Evolutionary conservation across 2,113 vertebrate species (phyloP).

Genomic region (Prunella himalayana): DNA sequence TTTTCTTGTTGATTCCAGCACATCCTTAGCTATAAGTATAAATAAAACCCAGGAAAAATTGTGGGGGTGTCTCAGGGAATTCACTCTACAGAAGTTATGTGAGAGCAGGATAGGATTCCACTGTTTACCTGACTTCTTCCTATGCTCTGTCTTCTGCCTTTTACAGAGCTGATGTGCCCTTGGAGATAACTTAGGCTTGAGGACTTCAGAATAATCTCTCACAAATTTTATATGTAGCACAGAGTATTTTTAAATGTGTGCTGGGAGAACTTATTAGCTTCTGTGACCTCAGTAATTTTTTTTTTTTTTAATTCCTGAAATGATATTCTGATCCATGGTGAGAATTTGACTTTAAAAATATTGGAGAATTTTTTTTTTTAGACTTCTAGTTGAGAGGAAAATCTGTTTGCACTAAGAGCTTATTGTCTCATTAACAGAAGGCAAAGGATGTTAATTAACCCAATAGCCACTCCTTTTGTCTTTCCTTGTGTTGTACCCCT

Average conservation of each 20-base stretch:
- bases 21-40: background rate
- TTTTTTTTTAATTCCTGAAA: background rate
- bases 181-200: background rate
- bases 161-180: background rate
- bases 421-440: background rate
- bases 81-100: background rate
- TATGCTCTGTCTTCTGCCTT: background rate
- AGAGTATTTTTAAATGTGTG: background rate
- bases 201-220: background rate
- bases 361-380: background rate
- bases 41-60: background rate
- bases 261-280: background rate
- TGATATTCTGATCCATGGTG: background rate
- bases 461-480: background rate
- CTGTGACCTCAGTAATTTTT: background rate
- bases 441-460: background rate
- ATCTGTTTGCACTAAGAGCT: background rate
- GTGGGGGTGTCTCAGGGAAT: background rate
- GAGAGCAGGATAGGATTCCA: background rate
- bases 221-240: background rate
- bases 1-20: slow-evolving; percentile 1
- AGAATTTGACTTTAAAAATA: background rate
- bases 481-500: background rate
- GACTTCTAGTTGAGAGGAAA: background rate
- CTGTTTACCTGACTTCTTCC: background rate